These are phyloP conservation scores for Pseudomyrmex flavicornis DNA, from an alignment of 1,140 invertebrate genomes.

Conservation along the genomic window DNA sequence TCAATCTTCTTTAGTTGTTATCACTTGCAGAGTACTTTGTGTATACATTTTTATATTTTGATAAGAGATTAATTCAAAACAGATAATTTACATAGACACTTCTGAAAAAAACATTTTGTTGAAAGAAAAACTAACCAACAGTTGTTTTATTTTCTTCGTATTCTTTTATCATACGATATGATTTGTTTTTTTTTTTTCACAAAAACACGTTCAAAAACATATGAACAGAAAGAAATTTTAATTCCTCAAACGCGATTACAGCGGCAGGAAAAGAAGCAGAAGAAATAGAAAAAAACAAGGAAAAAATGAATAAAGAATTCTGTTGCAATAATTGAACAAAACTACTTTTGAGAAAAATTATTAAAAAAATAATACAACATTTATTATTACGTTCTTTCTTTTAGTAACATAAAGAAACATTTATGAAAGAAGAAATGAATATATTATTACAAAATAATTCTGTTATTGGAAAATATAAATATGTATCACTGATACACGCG, in stretches of 20 bases:
- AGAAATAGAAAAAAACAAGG: background rate
- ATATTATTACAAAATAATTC: background rate
- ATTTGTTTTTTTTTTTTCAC: conserved; percentile 59
- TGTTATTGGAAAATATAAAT: conserved; percentile 70
- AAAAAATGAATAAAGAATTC: conserved; percentile 15
- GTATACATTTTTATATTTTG: background rate
- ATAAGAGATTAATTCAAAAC: background rate
- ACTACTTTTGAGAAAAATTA: conserved; percentile 74
- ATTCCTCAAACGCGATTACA: conserved; percentile 77
- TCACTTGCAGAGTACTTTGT: background rate
- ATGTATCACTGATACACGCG: conserved; percentile 69
- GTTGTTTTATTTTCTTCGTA: conserved; percentile 17
- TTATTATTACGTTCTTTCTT: background rate
- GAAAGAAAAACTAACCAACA: background rate
- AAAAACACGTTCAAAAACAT: conserved; percentile 52
- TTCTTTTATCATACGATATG: background rate
- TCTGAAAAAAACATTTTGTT: background rate
- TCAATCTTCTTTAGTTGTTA: background rate
- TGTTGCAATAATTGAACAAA: conserved; percentile 73
- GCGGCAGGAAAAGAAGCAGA: conserved; percentile 53
- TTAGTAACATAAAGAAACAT: no score
- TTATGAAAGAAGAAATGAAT: background rate
- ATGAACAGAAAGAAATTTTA: conserved; percentile 74
- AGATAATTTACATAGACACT: background rate
- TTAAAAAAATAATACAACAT: conserved; percentile 48